These are phyloP conservation scores for Scomberomorus guttatus DNA, from an alignment of 2,797 vertebrate genomes.

Conservation along the genomic window DNA sequence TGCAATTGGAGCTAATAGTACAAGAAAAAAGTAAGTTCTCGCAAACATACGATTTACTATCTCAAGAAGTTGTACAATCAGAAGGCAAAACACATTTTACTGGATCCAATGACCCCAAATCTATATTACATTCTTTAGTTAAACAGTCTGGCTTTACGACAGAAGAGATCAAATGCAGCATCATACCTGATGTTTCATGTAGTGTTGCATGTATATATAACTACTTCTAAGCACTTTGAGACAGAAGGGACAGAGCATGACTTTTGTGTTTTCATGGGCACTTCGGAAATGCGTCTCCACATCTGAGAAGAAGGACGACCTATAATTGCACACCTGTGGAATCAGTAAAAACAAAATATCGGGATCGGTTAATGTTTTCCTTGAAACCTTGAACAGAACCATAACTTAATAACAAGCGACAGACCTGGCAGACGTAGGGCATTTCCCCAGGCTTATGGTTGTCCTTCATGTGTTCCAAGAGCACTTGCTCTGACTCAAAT, in stretches of 20 bases:
- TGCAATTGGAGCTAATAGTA: slow-evolving; percentile 53
- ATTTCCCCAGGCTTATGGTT: slow-evolving; percentile 99
- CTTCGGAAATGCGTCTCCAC: slow-evolving; percentile 96
- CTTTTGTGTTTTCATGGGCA: slow-evolving; percentile 96
- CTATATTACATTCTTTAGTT: background rate
- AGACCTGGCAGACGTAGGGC: slow-evolving; percentile 99
- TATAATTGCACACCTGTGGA: slow-evolving; percentile 94
- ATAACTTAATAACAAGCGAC: background rate
- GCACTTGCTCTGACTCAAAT: slow-evolving; percentile 97
- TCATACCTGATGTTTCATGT: slow-evolving; percentile 97
- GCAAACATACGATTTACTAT: background rate
- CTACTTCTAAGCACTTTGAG: slow-evolving; percentile 96
- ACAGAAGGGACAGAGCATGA: slow-evolving; percentile 97
- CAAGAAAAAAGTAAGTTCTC: slow-evolving; percentile 51
- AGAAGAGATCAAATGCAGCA: background rate
- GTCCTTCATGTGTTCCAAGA: slow-evolving; percentile 99
- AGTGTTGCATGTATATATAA: slow-evolving; percentile 97
- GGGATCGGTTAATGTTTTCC: slow-evolving; percentile 18
- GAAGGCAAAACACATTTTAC: background rate
- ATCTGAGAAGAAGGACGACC: slow-evolving; percentile 96
- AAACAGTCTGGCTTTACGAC: background rate
- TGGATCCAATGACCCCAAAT: background rate
- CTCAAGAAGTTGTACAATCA: slow-evolving; percentile 7
- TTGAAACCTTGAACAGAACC: background rate
- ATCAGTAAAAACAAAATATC: slow-evolving; percentile 43